These are phyloP conservation scores for Agrochola macilenta DNA, from an alignment of 2,888 invertebrate species.

Conservation along the genomic window DNA sequence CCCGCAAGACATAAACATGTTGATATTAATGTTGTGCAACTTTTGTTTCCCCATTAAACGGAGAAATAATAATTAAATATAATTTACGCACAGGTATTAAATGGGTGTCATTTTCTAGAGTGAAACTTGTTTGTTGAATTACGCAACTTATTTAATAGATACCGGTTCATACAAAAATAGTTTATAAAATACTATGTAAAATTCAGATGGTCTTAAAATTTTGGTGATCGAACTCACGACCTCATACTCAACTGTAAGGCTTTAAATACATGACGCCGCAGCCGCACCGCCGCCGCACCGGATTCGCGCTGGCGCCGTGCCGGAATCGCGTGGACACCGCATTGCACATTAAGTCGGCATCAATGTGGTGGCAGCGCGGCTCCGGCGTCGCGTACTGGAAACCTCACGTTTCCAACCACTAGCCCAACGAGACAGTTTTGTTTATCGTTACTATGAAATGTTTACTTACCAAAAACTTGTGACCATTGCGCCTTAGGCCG, in stretches of 20 bases:
- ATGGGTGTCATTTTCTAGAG: too few relatives aligned
- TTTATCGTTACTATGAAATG: not conserved
- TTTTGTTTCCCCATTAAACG: not conserved
- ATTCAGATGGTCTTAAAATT: not conserved
- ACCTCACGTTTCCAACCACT: not conserved
- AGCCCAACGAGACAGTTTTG: not conserved
- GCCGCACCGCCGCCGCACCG: too few relatives aligned
- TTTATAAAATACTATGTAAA: not conserved
- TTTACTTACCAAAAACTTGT: conserved; percentile 95
- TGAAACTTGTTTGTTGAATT: not conserved
- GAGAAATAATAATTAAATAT: too few relatives aligned
- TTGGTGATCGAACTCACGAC: not conserved
- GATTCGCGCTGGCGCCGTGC: too few relatives aligned
- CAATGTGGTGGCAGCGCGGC: too few relatives aligned
- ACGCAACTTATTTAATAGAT: not conserved
- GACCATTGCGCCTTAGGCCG: conserved; percentile 98
- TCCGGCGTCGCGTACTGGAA: too few relatives aligned
- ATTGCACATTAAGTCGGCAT: too few relatives aligned
- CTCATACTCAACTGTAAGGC: not conserved
- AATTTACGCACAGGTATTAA: too few relatives aligned
- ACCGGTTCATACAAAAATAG: not conserved
- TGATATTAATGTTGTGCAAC: not conserved
- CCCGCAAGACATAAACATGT: not conserved
- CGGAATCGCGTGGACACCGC: too few relatives aligned
- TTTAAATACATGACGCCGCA: too few relatives aligned